Conservation (phyloP, 2,113 vertebrate genomes). For the Perca schrenkii region DNA sequence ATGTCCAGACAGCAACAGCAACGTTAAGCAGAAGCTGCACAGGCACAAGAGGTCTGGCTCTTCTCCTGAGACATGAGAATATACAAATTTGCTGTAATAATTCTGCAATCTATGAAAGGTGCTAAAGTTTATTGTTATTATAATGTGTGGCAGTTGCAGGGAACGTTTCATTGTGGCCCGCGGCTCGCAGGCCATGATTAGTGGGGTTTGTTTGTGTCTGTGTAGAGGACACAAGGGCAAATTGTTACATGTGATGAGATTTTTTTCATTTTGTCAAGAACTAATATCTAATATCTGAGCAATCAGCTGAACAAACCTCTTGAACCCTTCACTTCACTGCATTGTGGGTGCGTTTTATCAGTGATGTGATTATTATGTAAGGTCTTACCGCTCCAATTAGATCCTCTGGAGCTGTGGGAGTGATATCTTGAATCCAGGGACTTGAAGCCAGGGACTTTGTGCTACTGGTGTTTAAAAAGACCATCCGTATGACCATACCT, state of each 20-base stretch:
- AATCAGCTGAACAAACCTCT: constrained; percentile 34
- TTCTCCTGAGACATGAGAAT: background rate
- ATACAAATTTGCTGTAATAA: background rate
- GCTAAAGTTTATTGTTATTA: too few relatives aligned
- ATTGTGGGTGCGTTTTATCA: constrained; percentile 38
- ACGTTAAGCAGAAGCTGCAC: background rate
- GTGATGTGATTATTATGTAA: constrained; percentile 46
- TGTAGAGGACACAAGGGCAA: background rate
- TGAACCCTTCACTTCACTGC: constrained; percentile 48
- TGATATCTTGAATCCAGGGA: background rate
- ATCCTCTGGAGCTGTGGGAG: background rate
- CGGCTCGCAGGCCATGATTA: background rate
- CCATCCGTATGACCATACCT: background rate
- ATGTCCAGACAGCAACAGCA: background rate
- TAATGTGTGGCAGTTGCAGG: background rate
- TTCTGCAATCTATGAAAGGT: background rate
- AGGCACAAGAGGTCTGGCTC: background rate
- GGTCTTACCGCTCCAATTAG: constrained; percentile 16
- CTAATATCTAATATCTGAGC: constrained; percentile 28
- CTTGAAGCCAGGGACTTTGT: background rate
- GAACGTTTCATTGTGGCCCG: too few relatives aligned
- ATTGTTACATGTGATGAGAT: constrained; percentile 17
- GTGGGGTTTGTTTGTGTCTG: constrained; percentile 4
- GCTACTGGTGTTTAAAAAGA: background rate
- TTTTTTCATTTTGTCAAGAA: constrained; percentile 19